A percentile compares a stretch with the other conserved stretches of the same genome.
Evolutionary conservation across 1,140 invertebrate species (phyloP).

Genomic region (Pogonomyrmex barbatus): DNA sequence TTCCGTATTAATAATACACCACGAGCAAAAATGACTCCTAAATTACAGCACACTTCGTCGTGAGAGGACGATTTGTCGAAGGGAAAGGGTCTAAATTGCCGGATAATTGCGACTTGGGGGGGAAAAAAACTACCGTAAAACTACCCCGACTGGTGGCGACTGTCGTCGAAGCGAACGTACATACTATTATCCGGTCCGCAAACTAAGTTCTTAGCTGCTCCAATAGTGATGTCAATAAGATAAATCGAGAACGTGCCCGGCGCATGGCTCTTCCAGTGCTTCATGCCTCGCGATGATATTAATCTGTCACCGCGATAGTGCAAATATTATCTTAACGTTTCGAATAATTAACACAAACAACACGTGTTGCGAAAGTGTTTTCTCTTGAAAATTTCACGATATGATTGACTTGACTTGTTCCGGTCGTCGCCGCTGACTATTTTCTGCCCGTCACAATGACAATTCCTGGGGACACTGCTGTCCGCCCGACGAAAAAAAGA

Average conservation of each 20-base stretch:
- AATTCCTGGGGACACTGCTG: not conserved
- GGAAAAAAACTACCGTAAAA: conserved; percentile 12
- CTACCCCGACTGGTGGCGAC: not conserved
- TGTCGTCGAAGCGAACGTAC: not conserved
- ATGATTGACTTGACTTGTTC: not conserved
- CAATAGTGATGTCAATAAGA: conserved; percentile 12
- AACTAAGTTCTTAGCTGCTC: conserved; percentile 32
- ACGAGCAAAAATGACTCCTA: not conserved
- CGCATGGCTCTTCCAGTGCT: not conserved
- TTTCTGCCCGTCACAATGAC: not conserved
- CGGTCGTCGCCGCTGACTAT: not conserved
- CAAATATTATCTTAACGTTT: conserved; percentile 30
- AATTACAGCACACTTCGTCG: conserved; percentile 13
- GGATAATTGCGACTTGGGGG: not conserved
- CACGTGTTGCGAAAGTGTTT: not conserved
- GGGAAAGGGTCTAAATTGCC: not conserved
- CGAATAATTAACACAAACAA: conserved; percentile 38
- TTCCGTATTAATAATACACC: conserved; percentile 23
- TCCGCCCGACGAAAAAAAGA: not conserved
- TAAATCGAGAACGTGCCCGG: conserved; percentile 10
- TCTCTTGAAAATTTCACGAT: not conserved
- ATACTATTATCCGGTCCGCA: conserved; percentile 8
- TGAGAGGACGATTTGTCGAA: conserved; percentile 15
- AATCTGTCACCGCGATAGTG: conserved; percentile 6
- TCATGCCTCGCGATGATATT: conserved; percentile 26